Percentiles rank a stretch among this genome's conserved stretches.
Conservation (phyloP, 2,888 invertebrate species). For the Hoplodrina blanda region DNA sequence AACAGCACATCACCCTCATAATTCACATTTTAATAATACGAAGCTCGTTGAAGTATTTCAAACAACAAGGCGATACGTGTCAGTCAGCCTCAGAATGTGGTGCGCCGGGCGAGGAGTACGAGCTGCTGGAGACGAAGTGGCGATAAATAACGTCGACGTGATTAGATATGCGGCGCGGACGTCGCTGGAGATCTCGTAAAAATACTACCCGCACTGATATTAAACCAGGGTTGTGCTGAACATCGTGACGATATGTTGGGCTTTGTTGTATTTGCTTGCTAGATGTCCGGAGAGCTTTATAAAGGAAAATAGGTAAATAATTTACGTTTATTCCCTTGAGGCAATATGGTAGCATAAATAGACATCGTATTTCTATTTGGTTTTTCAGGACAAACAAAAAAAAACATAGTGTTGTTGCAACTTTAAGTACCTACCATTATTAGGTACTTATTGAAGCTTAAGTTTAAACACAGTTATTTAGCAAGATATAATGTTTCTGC, state of each 20-base stretch:
- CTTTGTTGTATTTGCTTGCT: neutral
- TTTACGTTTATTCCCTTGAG: no score
- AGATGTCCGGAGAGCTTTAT: neutral
- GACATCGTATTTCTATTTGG: no score
- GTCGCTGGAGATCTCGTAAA: constrained; percentile 78
- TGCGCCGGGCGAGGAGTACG: constrained; percentile 20
- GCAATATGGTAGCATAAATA: no score
- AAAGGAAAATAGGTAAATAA: neutral
- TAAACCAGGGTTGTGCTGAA: constrained; percentile 60
- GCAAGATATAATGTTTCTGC: no score
- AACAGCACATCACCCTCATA: constrained; percentile 36
- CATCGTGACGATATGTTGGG: neutral
- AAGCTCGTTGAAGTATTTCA: constrained; percentile 54
- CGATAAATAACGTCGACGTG: constrained; percentile 66
- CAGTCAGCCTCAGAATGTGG: constrained; percentile 40
- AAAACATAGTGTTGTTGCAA: no score
- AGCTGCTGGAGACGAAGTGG: constrained; percentile 19
- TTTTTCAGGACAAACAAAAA: no score
- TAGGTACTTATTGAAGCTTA: no score
- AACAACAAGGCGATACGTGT: constrained; percentile 57
- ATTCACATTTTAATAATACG: constrained; percentile 47
- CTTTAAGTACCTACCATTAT: no score
- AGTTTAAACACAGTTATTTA: no score
- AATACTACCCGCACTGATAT: constrained; percentile 75
- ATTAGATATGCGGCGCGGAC: constrained; percentile 74